Conservation (phyloP, 2,888 invertebrate species). For the Patella pellucida region DNA sequence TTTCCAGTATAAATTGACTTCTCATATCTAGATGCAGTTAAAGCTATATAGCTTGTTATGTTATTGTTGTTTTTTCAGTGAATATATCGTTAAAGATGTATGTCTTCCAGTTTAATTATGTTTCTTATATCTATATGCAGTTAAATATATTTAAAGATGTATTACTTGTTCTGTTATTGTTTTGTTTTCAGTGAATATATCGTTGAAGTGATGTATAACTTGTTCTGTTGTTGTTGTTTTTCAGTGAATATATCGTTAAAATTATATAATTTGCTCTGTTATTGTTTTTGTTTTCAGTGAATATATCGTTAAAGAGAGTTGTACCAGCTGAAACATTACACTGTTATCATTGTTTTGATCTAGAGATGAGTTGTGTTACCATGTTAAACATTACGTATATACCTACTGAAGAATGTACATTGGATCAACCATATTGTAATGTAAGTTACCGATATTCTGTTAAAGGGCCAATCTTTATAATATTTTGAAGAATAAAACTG, state of each 20-base stretch:
- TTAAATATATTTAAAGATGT: too few species aligned
- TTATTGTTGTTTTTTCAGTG: too few species aligned
- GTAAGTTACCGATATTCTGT: neutral
- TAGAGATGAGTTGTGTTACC: constrained; percentile 17
- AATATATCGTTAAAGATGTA: too few species aligned
- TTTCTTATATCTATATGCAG: neutral
- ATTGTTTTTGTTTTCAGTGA: neutral
- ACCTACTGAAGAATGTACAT: constrained; percentile 13
- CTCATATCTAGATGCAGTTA: neutral
- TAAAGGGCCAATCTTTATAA: too few species aligned
- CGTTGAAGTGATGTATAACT: too few species aligned
- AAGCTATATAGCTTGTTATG: neutral
- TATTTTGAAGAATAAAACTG: too few species aligned
- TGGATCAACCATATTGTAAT: constrained; percentile 26
- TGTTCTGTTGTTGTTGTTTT: too few species aligned
- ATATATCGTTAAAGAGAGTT: constrained; percentile 1
- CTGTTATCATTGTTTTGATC: constrained; percentile 26
- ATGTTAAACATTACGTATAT: constrained; percentile 22
- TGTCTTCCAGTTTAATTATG: neutral
- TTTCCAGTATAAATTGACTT: neutral
- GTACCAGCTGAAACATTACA: constrained; percentile 19
- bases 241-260: too few species aligned
- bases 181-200: too few species aligned
- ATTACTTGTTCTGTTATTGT: too few species aligned
- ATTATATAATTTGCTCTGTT: neutral